Percentiles rank a stretch among this genome's conserved stretches.
Evolutionary conservation across 2,113 vertebrate species (phyloP).

Genomic region (Larimichthys polyactis): DNA sequence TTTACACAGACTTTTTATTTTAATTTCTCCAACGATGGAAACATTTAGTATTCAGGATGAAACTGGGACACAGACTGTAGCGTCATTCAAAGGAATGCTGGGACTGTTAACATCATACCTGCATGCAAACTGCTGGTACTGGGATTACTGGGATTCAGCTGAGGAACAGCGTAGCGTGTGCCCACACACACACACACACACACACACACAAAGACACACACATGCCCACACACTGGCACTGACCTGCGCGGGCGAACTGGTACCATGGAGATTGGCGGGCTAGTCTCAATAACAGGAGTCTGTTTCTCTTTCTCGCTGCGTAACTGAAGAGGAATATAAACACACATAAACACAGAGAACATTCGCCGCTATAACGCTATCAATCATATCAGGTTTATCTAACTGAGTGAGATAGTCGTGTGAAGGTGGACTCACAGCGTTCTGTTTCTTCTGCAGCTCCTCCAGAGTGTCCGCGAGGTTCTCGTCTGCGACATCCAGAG

Average conservation of each 20-base stretch:
- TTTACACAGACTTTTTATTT: neutral
- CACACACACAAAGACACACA: slow-evolving; percentile 36
- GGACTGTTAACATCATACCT: slow-evolving; percentile 49
- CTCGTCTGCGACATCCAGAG: slow-evolving; percentile 86
- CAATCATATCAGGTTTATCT: slow-evolving; percentile 68
- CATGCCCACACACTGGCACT: slow-evolving; percentile 66
- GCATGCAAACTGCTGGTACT: slow-evolving; percentile 62
- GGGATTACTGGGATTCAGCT: slow-evolving; percentile 57
- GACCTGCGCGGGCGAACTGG: slow-evolving; percentile 85
- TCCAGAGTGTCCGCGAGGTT: slow-evolving; percentile 83
- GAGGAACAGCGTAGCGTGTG: slow-evolving; percentile 55
- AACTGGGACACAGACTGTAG: slow-evolving; percentile 28
- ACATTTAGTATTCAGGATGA: slow-evolving; percentile 19
- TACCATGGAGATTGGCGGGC: slow-evolving; percentile 78
- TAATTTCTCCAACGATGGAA: neutral
- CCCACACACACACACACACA: slow-evolving; percentile 35
- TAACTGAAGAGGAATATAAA: slow-evolving; percentile 80
- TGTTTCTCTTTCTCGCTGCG: slow-evolving; percentile 85
- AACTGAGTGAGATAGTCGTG: slow-evolving; percentile 46
- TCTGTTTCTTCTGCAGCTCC: slow-evolving; percentile 88
- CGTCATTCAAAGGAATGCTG: slow-evolving; percentile 29
- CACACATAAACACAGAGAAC: slow-evolving; percentile 71
- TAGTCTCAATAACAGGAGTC: slow-evolving; percentile 84
- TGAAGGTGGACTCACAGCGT: slow-evolving; percentile 79
- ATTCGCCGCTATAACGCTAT: slow-evolving; percentile 52